Percentiles rank a stretch among this genome's conserved stretches.
phyloP scores from a whole-genome alignment of 2,113 vertebrate genomes.

The Lampris incognitus region DNA sequence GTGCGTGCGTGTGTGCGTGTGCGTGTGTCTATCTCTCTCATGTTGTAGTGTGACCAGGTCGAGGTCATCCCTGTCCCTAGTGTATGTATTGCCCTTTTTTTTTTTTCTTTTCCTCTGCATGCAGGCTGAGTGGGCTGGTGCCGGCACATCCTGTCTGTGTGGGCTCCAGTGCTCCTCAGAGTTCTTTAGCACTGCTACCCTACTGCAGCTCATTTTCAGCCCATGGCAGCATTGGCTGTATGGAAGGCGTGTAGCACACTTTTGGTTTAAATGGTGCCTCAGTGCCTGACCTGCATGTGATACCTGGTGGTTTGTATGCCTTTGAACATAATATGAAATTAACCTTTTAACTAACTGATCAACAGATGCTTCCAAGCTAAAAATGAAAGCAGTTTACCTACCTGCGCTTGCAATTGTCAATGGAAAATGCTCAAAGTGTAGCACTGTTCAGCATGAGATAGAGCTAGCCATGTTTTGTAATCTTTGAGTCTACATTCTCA shows the following conservation, averaged over 20 bases:
- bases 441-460: not conserved
- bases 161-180: conserved; percentile 58
- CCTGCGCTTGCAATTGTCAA: conserved; percentile 6
- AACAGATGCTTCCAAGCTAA: conserved; percentile 24
- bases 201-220: conserved; percentile 48
- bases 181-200: conserved; percentile 43
- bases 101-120: conserved; percentile 66
- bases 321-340: conserved; percentile 33
- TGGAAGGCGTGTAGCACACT: conserved; percentile 33
- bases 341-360: conserved; percentile 46
- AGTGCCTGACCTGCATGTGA: conserved; percentile 53
- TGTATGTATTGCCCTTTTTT: conserved; percentile 91
- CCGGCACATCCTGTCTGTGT: conserved; percentile 62
- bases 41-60: conserved; percentile 96
- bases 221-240: conserved; percentile 14
- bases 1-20: conserved; percentile 72
- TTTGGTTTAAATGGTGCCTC: conserved; percentile 35
- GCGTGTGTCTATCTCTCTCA: conserved; percentile 71
- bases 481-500: conserved; percentile 11
- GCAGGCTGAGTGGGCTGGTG: conserved; percentile 68
- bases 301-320: conserved; percentile 51
- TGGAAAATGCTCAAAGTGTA: not conserved
- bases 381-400: conserved; percentile 9
- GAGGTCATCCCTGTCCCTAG: conserved; percentile 96
- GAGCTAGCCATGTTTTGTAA: not conserved